Evolutionary conservation across 2,797 vertebrate species (phyloP).

Genomic region (Epinephelus coioides): DNA sequence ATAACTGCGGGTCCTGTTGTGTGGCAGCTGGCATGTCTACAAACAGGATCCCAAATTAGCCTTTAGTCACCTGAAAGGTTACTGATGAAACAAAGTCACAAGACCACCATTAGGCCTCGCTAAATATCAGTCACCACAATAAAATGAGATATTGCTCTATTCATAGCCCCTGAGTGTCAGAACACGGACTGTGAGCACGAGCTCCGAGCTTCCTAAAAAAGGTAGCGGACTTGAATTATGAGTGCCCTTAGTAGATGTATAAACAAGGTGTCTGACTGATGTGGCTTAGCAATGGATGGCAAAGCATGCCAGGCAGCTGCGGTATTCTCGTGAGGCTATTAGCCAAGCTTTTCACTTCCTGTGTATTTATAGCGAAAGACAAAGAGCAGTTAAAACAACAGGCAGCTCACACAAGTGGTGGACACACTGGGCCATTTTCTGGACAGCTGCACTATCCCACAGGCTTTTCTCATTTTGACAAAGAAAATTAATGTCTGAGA

Average conservation of each 20-base stretch:
- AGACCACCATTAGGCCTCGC: constrained; percentile 56
- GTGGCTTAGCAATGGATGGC: constrained; percentile 70
- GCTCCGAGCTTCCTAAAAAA: constrained; percentile 63
- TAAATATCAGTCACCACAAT: constrained; percentile 58
- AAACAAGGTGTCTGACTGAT: constrained; percentile 83
- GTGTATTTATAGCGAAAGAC: constrained; percentile 75
- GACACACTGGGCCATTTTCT: constrained; percentile 7
- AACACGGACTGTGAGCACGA: constrained; percentile 27
- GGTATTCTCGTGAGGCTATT: constrained; percentile 77
- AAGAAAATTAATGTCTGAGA: constrained; percentile 23
- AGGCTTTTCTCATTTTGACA: constrained; percentile 30
- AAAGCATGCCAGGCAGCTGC: constrained; percentile 68
- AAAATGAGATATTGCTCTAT: constrained; percentile 72
- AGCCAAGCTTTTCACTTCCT: constrained; percentile 80
- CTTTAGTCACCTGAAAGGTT: constrained; percentile 63
- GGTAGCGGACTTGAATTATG: constrained; percentile 54
- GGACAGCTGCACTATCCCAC: constrained; percentile 15
- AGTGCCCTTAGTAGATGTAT: constrained; percentile 74
- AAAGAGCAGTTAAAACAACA: constrained; percentile 61
- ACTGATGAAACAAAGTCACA: constrained; percentile 73
- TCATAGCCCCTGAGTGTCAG: constrained; percentile 62
- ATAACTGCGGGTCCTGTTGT: constrained; percentile 38
- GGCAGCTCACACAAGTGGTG: constrained; percentile 38
- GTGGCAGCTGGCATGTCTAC: constrained; percentile 60
- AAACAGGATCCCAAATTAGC: constrained; percentile 77